Evolutionary conservation across 1,140 invertebrate genomes (phyloP), one percentile per base, ranked within the genome.

Genomic region (Cheumatopsyche charites): DNA sequence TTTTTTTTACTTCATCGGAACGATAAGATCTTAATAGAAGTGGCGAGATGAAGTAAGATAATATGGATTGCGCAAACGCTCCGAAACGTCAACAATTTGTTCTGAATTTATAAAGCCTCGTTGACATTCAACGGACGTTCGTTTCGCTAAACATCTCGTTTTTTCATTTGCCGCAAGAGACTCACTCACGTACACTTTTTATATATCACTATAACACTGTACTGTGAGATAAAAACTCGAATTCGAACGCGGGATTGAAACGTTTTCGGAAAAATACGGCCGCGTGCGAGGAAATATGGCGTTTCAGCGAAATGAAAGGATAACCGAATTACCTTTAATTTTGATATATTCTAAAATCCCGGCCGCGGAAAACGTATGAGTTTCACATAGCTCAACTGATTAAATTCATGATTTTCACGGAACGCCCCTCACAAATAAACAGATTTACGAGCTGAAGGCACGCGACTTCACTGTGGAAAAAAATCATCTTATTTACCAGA

Each of bases 1-100:
- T 67, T 42, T 58, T 66, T 66, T 58, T 72, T 23, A 42, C 12
- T 42, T 47, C 43, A 13, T n/a, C 19, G 23, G 2, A 45, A 43
- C 29, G 65, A 68, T 68, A 73, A 68, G 58, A 73, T 73, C 71
- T 62, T 73, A 62, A 67, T 62, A 62, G 71, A 68, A 58, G 71
- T 73, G 71, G 61, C 52, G 65, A 52, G 65, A 13, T 62, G 13
- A 26, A 72, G 62, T 26, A 42, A 71, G 62, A 71, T 63, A 36
- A 36, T 36, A 67, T 66, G 70, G 62, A 67, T 67, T 72, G 70
- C 58, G 45, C 55, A n/a, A n/a, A 73, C 66, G 55, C 71, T 47
- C 41, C 11, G 65, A 4, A 68, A 73, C 43, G 66, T 42, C 52
- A 68, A 55, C 49, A 68, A 68, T 68, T 68, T 55, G 66, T 52